Evolutionary conservation across 2,888 invertebrate species (phyloP), one percentile per base, ranked within the genome.

Genomic region (Noctua comes): DNA sequence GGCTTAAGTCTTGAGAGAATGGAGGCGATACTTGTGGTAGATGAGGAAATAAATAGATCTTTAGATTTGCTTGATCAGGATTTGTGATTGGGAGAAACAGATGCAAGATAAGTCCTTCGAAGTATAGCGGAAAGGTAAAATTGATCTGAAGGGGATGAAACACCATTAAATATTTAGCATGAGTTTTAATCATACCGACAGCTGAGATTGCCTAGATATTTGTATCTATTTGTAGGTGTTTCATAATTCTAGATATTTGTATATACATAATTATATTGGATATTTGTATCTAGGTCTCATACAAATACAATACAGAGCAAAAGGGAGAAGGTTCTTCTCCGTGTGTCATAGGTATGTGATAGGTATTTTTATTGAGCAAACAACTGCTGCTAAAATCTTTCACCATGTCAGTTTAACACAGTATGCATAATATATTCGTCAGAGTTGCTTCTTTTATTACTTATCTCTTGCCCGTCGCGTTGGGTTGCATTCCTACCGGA

Each of bases 1-100:
- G 86, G 85, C 76, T 73, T 83, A 90, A 88, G 88, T 85, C 72
- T 77, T 72, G 68, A 83, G 86, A 85, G 78, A 73, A 59, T 48
- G 27, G 84, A 79, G 72, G 27, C 1, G 31, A 46, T 18, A 18
- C 21, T 13, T 46, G 7, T 1, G 43, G 27, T 1, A 40, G 48
- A 64, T 77, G 21, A 64, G n/a, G 43, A 66, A 7, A 18, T 54
- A 11, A 54, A 70, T 46, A 51, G 31, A 27, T 31, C 68, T 51
- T 24, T 5, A 13, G 24, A 43, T 66, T 16, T 66, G 43, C 4
- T 66, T 4, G 43, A 16, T 27, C n/a, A 8, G n/a, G n/a, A 66
- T 66, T 43, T 62, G 18, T 68, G 21, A 54, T 76, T 43, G 2
- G 18, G 27, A 66, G 51, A 54, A 8, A 6, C 16, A 21, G n/a